Percentiles rank a stretch among this genome's conserved stretches.
Conservation (phyloP, 2,113 vertebrate species). For the Phalacrocorax carbo region DNA sequence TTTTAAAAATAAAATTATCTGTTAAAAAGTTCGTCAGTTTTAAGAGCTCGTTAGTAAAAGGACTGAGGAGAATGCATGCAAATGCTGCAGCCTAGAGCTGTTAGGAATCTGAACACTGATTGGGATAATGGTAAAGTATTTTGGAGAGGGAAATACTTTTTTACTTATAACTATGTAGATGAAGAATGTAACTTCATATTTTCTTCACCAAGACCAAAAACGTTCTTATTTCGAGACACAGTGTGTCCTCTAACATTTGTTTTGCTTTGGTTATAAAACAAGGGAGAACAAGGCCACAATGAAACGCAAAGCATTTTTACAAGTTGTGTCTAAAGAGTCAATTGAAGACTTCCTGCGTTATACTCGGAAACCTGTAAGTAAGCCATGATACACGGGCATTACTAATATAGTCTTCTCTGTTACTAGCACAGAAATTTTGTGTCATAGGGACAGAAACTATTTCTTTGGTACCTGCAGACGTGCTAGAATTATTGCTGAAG, state of each 20-base stretch:
- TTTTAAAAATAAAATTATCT: background rate
- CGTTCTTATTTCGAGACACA: background rate
- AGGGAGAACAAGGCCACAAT: slow-evolving; percentile 63
- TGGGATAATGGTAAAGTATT: background rate
- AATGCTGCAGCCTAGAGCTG: background rate
- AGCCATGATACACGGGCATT: rapidly evolving
- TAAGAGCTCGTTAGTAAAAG: background rate
- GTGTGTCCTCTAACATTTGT: background rate
- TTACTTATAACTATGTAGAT: background rate
- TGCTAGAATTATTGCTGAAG: background rate
- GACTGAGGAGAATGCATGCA: background rate
- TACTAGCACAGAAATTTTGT: background rate
- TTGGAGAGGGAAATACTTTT: background rate
- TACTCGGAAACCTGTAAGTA: slow-evolving; percentile 84
- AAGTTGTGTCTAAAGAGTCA: slow-evolving; percentile 75
- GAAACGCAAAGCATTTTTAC: slow-evolving; percentile 82
- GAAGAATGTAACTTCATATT: background rate
- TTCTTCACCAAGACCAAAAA: background rate
- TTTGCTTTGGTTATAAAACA: background rate
- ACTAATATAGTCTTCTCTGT: background rate
- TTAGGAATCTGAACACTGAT: background rate
- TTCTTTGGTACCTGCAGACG: background rate
- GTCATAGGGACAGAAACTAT: background rate
- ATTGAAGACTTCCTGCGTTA: slow-evolving; percentile 83
- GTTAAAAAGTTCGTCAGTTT: background rate